Conservation (phyloP, 2,888 invertebrate species). For the Cenopis cana region DNA sequence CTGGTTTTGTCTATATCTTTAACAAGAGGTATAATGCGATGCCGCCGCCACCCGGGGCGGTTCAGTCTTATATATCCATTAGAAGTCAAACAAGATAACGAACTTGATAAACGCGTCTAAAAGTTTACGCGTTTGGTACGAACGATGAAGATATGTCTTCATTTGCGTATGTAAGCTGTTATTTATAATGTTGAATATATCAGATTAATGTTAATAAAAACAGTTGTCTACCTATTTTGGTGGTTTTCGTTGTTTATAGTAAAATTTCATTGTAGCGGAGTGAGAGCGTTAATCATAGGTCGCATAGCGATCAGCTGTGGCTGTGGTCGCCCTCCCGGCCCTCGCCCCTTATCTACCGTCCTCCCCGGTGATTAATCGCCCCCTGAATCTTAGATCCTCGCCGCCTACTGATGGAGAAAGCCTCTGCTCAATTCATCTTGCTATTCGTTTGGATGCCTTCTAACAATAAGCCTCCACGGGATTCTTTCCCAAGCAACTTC, state of each 20-base stretch:
- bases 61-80: neutral
- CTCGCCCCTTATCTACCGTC: conserved; percentile 65
- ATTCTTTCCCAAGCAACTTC: conserved; percentile 14
- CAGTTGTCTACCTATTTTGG: neutral
- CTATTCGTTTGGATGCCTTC: conserved; percentile 49
- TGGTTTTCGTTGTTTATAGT: conserved; percentile 37
- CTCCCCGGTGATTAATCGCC: conserved; percentile 75
- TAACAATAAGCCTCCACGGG: conserved; percentile 26
- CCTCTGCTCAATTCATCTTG: conserved; percentile 55
- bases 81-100: conserved; percentile 12
- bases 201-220: neutral
- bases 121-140: neutral
- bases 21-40: neutral
- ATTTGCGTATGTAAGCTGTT: neutral
- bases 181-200: neutral
- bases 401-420: conserved; percentile 60
- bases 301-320: conserved; percentile 62
- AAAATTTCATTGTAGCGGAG: conserved; percentile 48
- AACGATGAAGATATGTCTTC: neutral
- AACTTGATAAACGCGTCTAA: conserved; percentile 8
- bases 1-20: neutral
- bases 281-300: conserved; percentile 52
- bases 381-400: conserved; percentile 67
- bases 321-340: conserved; percentile 49
- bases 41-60: neutral